A percentile compares a stretch with the other conserved stretches of the same genome.
Evolutionary conservation across 2,888 invertebrate genomes (phyloP).

Genomic region (Incurvaria masculella): DNA sequence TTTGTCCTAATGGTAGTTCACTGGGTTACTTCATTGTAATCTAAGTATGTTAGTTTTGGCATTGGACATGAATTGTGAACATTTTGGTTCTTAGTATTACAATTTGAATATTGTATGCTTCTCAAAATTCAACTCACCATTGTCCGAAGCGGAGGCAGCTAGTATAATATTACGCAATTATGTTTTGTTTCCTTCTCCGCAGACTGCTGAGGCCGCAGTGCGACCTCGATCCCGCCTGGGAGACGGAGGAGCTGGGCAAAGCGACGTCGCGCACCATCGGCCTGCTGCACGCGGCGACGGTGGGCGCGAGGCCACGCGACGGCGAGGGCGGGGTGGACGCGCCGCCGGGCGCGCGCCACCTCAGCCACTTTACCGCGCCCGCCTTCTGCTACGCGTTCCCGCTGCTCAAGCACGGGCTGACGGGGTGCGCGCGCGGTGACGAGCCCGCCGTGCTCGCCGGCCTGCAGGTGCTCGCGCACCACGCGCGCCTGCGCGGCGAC

Average conservation of each 20-base stretch:
- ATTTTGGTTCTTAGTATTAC: too few relatives aligned
- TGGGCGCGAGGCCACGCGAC: conserved; percentile 19
- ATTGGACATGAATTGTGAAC: too few relatives aligned
- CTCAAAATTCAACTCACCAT: too few relatives aligned
- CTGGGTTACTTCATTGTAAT: too few relatives aligned
- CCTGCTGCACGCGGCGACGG: conserved; percentile 52
- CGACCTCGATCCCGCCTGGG: conserved; percentile 74
- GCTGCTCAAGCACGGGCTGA: conserved; percentile 63
- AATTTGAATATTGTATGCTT: too few relatives aligned
- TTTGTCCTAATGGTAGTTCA: too few relatives aligned
- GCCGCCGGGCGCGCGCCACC: conserved; percentile 18
- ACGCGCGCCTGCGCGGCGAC: conserved; percentile 62
- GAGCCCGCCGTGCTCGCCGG: conserved; percentile 57
- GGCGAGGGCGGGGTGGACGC: neutral
- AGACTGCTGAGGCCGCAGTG: conserved; percentile 76
- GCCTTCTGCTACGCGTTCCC: conserved; percentile 84
- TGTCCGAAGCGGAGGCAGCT: too few relatives aligned
- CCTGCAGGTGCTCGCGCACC: conserved; percentile 63
- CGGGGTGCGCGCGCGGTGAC: conserved; percentile 45
- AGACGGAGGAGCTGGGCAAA: conserved; percentile 61
- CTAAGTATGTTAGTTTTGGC: too few relatives aligned
- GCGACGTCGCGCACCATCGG: conserved; percentile 64
- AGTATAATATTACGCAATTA: too few relatives aligned
- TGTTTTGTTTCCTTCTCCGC: too few relatives aligned
- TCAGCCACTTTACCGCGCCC: conserved; percentile 60